Base-by-base conservation (phyloP, 2,888 invertebrate genomes). In the Trachelus iudaicus region DNA sequence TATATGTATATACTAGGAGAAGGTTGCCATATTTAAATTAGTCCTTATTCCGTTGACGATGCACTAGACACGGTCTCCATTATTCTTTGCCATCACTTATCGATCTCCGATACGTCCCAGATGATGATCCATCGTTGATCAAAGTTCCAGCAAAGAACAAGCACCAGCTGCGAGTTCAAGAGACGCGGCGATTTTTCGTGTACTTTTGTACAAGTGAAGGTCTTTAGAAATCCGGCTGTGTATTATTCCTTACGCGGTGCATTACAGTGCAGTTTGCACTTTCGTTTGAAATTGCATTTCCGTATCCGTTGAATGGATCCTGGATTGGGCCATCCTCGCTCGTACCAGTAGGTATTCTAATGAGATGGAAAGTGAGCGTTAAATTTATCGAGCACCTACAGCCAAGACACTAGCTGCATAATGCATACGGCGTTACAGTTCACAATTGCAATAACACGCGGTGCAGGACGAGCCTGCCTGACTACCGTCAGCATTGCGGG, bases 311-410 rank as follows among this genome's bases (percentile, higher is more conserved):
- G 37, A 69, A 69, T 37, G 69, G 69, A 77, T 75, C 35, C 34
- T 69, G 79, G 77, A 83, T 81, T 83, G 80, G 82, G 78, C 76
- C 81, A 81, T 81, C 77, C 79, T 35, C 35, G 69, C 69, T 73
- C 40, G 33, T 75, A 34, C 73, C 75, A 9, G 56, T 56, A 9
- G 56, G 75, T 83, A 83, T 83, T 83, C 79, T 83, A 83, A 83
- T 81, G 83, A 83, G 83, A 82, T 83, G 82, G 83, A 82, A 80
- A 84, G 84, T 82, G 82, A 84, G 82, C 79, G 79, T 76, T 80
- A 80, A 82, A 83, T 83, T 83, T 83, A 83, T 81, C 80, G 79
- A 78, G 33, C 56, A 34, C 77, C 56, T 23, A 56, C 15, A 56
- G 56, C 56, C 56, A 56, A 56, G 56, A 56, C 56, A 56, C 56